Evolutionary conservation across 2,113 vertebrate species (phyloP).

Genomic region (Penelope pileata): DNA sequence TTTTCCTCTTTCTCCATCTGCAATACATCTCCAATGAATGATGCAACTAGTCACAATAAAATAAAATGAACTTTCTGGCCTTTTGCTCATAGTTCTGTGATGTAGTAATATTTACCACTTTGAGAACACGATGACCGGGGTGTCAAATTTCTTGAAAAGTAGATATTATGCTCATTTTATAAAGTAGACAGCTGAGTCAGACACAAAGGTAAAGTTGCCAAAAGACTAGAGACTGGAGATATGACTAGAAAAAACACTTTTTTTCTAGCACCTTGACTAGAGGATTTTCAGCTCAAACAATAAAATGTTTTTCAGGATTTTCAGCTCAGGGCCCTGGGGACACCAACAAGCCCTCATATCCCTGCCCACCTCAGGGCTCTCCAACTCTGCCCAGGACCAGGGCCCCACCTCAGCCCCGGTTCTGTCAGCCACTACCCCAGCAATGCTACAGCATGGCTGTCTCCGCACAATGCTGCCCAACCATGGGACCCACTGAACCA

Average conservation of each 20-base stretch:
- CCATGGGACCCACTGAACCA: accelerated
- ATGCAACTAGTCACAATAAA: not conserved
- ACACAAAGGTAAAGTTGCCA: not conserved
- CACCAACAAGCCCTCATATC: not conserved
- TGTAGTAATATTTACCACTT: not conserved
- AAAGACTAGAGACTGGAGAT: not conserved
- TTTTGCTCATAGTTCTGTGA: not conserved
- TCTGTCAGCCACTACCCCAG: not conserved
- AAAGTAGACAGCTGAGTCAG: not conserved
- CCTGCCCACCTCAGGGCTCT: not conserved
- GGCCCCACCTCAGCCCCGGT: not conserved
- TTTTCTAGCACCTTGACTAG: not conserved
- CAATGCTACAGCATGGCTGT: accelerated
- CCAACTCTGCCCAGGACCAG: not conserved
- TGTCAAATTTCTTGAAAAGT: not conserved
- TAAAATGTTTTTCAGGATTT: not conserved
- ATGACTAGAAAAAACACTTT: not conserved
- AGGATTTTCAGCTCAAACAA: not conserved
- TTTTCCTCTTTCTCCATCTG: not conserved
- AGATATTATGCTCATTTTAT: not conserved
- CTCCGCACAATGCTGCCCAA: not conserved
- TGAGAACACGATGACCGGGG: not conserved
- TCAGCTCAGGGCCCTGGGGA: accelerated
- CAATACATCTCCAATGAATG: not conserved
- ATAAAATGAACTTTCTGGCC: not conserved